These are phyloP conservation scores for Drosophila affinis DNA, from an alignment of 2,888 invertebrate species.

Conservation along the genomic window DNA sequence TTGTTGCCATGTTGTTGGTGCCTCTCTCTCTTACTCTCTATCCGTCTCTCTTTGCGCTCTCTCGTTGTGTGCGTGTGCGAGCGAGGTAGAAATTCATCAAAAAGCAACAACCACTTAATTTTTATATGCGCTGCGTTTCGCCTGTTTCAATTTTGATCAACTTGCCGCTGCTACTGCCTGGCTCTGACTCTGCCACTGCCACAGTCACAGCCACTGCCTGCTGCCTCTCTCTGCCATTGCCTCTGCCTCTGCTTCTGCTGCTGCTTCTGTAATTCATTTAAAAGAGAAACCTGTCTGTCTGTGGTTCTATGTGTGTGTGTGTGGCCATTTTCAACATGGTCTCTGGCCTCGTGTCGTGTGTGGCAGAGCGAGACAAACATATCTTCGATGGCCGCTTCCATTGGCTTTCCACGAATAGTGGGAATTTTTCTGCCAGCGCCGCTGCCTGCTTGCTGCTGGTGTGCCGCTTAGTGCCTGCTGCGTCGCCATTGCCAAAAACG, in stretches of 20 bases:
- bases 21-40: constrained; percentile 6
- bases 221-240: constrained; percentile 1
- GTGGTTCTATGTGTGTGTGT: constrained; percentile 15
- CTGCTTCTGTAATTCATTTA: constrained; percentile 57
- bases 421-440: constrained; percentile 59
- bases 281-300: constrained; percentile 48
- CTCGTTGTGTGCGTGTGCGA: constrained; percentile 51
- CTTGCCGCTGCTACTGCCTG: constrained; percentile 45
- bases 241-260: background rate
- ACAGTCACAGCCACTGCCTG: background rate
- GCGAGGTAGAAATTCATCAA: constrained; percentile 82
- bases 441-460: background rate
- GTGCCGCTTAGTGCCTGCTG: constrained; percentile 14
- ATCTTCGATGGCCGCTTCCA: constrained; percentile 43
- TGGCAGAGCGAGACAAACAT: constrained; percentile 58
- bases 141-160: constrained; percentile 78
- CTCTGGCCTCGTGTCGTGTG: constrained; percentile 21
- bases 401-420: constrained; percentile 67
- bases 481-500: constrained; percentile 72
- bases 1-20: constrained; percentile 79
- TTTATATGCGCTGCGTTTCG: constrained; percentile 70
- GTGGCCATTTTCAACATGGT: constrained; percentile 75
- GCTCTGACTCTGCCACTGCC: background rate
- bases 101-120: constrained; percentile 75
- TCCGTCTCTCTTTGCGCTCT: background rate